Base-by-base conservation (phyloP, 1,140 invertebrate species). In the Dryas iulia region DNA sequence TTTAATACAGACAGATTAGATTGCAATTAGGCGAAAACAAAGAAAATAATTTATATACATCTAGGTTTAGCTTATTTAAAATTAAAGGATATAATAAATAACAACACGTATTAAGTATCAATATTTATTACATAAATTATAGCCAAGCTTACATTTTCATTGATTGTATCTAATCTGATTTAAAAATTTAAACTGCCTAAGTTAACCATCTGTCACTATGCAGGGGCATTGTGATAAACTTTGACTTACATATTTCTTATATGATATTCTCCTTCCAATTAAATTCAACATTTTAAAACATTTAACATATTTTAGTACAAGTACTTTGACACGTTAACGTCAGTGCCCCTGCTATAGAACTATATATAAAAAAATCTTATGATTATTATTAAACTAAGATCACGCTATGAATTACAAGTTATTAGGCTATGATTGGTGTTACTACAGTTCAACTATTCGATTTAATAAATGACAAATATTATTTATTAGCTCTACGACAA, bases 71-170 rank as follows among this genome's bases (percentile, higher is more conserved):
- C 8, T 7, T 47, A 21, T 10, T 28, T 0, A 10, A 54, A 56
- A 56, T 14, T 25, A 56, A 23, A 66, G 25, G 59, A 24, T 62
- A n/a, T 61, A 73, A 71, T 35, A 60, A 76, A 79, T 78, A 78
- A 75, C 60, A 63, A 74, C 70, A 66, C 58, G 25, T 58, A 70
- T 64, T 83, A 84, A 86, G 82, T 91, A 89, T 89, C 87, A 86
- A 89, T 91, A 89, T 91, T 91, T 91, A 91, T 91, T 91, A 89
- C 86, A 89, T 89, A 89, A 91, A 89, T 89, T 91, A 91, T 91
- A 89, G 87, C 86, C 87, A 91, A 89, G 89, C 89, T 89, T 90
- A 90, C 85, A 89, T 72, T 87, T 87, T 83, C 80, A 81, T 84
- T 76, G 73, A 77, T 81, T 78, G 78, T 80, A 86, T 81, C 84